Evolutionary conservation across 2,888 invertebrate species (phyloP).

Genomic region (Molanna angustata): DNA sequence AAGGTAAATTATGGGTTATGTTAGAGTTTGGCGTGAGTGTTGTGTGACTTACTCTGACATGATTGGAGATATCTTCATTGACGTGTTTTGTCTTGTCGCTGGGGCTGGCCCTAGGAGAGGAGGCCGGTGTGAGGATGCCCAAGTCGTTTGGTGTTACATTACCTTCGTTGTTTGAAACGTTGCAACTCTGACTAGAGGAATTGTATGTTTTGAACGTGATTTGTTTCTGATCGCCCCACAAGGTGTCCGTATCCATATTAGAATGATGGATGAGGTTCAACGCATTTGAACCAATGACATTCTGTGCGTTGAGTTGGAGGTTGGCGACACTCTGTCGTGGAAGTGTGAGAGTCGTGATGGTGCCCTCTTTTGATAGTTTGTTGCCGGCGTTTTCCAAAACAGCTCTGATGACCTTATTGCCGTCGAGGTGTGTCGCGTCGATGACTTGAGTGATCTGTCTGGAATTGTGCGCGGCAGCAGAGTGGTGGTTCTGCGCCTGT

Average conservation of each 20-base stretch:
- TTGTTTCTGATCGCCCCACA: conserved; percentile 5
- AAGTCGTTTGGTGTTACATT: conserved; percentile 37
- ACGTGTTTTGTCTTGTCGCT: conserved; percentile 38
- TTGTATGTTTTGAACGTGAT: conserved; percentile 4
- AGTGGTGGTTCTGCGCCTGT: conserved; percentile 20
- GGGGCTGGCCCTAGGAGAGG: conserved; percentile 46
- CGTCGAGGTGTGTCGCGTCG: conserved; percentile 40
- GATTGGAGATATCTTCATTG: conserved; percentile 15
- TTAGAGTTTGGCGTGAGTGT: conserved; percentile 14
- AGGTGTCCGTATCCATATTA: conserved; percentile 14
- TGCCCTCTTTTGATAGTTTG: conserved; percentile 44
- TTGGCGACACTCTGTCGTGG: conserved; percentile 46
- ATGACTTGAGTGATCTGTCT: conserved; percentile 39
- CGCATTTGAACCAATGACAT: conserved; percentile 12
- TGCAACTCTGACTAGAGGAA: conserved; percentile 10
- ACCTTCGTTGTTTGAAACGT: conserved; percentile 9
- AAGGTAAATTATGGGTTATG: conserved; percentile 15
- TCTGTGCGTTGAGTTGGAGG: conserved; percentile 37
- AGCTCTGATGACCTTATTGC: conserved; percentile 47
- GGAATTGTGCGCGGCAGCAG: conserved; percentile 37
- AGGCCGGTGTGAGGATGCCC: conserved; percentile 53
- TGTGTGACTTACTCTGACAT: conserved; percentile 8
- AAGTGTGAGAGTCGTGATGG: conserved; percentile 42
- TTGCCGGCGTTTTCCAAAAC: conserved; percentile 44
- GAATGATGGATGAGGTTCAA: conserved; percentile 16